These are phyloP conservation scores for Teleogryllus occipitalis DNA, from an alignment of 1,140 invertebrate species.

Conservation along the genomic window DNA sequence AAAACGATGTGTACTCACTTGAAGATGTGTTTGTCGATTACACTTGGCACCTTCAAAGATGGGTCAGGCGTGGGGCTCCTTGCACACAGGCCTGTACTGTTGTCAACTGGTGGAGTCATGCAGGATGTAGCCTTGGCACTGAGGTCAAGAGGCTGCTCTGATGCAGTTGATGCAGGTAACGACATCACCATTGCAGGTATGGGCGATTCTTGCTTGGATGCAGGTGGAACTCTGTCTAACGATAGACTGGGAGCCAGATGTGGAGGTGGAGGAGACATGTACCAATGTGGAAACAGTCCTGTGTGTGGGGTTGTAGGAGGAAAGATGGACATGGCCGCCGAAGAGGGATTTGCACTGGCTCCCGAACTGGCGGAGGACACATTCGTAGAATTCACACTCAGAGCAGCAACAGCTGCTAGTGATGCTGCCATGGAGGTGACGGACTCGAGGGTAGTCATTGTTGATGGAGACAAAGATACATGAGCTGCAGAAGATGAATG, in stretches of 20 bases:
- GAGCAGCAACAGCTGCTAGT: constrained; percentile 51
- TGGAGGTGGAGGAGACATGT: constrained; percentile 23
- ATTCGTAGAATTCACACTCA: constrained; percentile 29
- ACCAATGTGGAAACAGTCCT: constrained; percentile 24
- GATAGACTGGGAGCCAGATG: constrained; percentile 12
- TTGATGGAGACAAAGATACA: constrained; percentile 28
- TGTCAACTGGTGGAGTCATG: background rate
- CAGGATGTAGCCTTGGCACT: constrained; percentile 26
- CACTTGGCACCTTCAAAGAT: constrained; percentile 29
- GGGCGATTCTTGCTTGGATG: constrained; percentile 18
- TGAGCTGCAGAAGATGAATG: constrained; percentile 40
- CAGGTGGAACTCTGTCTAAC: constrained; percentile 7
- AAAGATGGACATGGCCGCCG: constrained; percentile 29
- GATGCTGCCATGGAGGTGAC: constrained; percentile 51
- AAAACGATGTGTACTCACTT: constrained; percentile 45
- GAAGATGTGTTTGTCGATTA: constrained; percentile 57
- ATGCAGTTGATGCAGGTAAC: background rate
- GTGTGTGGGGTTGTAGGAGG: constrained; percentile 21
- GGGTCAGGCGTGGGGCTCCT: constrained; percentile 7
- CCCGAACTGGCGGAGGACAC: background rate
- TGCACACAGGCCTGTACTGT: background rate
- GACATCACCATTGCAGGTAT: constrained; percentile 13
- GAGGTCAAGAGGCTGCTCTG: constrained; percentile 32
- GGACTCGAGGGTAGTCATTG: constrained; percentile 40
- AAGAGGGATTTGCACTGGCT: constrained; percentile 24